Conservation (phyloP, 2,797 vertebrate species). For the Acanthiza pusilla region DNA sequence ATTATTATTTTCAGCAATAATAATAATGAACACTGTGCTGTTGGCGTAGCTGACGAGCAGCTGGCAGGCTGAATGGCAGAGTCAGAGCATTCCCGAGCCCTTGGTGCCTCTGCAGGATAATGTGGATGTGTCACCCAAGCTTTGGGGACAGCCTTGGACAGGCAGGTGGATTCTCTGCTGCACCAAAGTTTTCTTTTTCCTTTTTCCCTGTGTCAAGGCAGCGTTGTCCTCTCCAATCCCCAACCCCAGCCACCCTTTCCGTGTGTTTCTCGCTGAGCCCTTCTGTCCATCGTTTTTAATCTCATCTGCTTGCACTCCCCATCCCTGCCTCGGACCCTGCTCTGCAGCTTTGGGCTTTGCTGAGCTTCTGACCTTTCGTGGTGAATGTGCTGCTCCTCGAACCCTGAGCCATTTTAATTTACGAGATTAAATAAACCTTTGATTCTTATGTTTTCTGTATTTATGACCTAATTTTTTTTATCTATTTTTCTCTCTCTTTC, state of each 20-base stretch:
- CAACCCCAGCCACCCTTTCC: neutral
- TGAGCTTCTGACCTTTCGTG: constrained; percentile 73
- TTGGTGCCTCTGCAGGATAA: neutral
- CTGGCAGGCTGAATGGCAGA: neutral
- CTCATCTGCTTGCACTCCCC: constrained; percentile 70
- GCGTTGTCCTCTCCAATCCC: constrained; percentile 20
- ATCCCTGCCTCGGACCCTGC: constrained; percentile 56
- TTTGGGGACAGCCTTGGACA: neutral
- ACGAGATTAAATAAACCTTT: constrained; percentile 76
- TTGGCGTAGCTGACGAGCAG: neutral
- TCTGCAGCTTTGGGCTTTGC: constrained; percentile 76
- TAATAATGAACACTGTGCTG: neutral
- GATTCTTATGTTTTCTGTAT: constrained; percentile 88
- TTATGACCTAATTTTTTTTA: constrained; percentile 95
- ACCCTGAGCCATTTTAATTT: constrained; percentile 75
- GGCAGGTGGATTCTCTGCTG: neutral
- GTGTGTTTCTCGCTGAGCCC: neutral
- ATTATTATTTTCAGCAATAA: neutral
- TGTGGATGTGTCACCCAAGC: neutral
- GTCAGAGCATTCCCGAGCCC: neutral
- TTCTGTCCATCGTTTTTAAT: constrained; percentile 50
- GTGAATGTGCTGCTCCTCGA: constrained; percentile 58
- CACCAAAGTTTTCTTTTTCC: neutral
- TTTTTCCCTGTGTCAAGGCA: neutral
- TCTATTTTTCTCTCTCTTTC: constrained; percentile 73